Percentiles rank a stretch among this genome's conserved stretches.
phyloP scores from a whole-genome alignment of 1,140 invertebrate species.

The Drosophila kikkawai region DNA sequence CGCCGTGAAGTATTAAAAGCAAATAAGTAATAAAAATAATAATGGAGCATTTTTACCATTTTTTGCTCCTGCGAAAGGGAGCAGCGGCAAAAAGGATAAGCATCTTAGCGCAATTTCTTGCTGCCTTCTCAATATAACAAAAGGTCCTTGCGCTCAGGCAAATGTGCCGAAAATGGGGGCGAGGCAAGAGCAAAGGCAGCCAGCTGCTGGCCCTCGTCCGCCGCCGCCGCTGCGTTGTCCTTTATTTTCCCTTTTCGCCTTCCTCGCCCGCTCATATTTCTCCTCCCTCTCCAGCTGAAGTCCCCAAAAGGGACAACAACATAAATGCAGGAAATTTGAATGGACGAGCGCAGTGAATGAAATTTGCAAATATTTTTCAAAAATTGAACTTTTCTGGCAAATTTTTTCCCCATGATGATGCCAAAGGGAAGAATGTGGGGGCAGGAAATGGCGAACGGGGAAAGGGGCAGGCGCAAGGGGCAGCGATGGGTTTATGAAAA shows the following conservation, averaged over 20 bases:
- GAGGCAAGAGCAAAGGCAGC: conserved; percentile 29
- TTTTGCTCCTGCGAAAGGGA: conserved; percentile 72
- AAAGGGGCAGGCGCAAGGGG: conserved; percentile 14
- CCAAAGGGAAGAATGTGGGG: conserved; percentile 1
- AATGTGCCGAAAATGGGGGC: conserved; percentile 72
- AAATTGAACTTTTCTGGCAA: conserved; percentile 84
- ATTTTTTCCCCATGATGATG: conserved; percentile 65
- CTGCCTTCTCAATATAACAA: conserved; percentile 84
- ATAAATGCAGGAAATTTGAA: conserved; percentile 84
- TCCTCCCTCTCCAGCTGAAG: conserved; percentile 17
- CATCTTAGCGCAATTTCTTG: conserved; percentile 83
- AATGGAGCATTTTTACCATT: conserved; percentile 84
- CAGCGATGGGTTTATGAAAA: conserved; percentile 76
- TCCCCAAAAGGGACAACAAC: conserved; percentile 72
- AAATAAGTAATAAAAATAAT: conserved; percentile 85
- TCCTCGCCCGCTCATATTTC: conserved; percentile 38
- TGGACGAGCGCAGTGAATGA: conserved; percentile 84
- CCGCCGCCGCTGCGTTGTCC: conserved; percentile 69
- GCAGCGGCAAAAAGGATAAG: conserved; percentile 78
- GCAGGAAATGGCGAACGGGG: conserved; percentile 7
- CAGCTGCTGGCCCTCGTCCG: conserved; percentile 66
- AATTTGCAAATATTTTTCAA: conserved; percentile 85
- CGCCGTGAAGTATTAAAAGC: conserved; percentile 84
- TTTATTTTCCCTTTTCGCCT: conserved; percentile 71
- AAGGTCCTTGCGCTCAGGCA: conserved; percentile 80